A percentile compares a stretch with the other conserved stretches of the same genome.
phyloP scores from a whole-genome alignment of 2,797 vertebrate genomes.

The Podargus strigoides region DNA sequence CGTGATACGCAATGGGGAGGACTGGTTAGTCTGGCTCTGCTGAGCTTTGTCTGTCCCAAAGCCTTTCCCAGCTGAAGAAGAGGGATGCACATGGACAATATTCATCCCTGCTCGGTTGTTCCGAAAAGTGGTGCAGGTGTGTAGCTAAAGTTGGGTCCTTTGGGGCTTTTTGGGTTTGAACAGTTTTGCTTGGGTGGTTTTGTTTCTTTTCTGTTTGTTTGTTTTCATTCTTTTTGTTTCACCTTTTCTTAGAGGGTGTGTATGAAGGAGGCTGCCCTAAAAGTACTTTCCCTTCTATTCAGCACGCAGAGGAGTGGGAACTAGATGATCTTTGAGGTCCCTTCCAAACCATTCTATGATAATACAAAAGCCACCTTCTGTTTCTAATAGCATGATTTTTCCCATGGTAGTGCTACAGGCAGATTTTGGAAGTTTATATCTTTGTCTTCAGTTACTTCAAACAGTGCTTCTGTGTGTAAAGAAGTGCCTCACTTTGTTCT shows the following conservation, averaged over 20 bases:
- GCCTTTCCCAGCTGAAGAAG: not conserved
- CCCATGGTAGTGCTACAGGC: accelerated
- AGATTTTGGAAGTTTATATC: not conserved
- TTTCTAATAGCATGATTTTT: not conserved
- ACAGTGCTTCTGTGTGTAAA: not conserved
- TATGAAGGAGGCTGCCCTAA: not conserved
- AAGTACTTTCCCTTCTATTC: not conserved
- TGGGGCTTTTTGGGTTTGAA: not conserved
- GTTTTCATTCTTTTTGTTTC: not conserved
- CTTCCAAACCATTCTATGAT: too few relatives aligned
- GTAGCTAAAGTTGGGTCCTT: not conserved
- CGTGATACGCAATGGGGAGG: not conserved
- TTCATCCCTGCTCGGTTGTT: not conserved
- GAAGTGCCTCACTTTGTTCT: not conserved
- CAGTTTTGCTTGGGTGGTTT: not conserved
- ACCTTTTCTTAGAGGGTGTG: not conserved
- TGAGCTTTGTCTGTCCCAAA: not conserved
- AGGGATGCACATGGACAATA: not conserved
- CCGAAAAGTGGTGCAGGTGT: not conserved
- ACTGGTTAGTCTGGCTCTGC: constrained; percentile 15
- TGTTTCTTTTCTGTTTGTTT: not conserved
- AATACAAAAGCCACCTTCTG: not conserved
- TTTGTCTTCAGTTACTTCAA: not conserved
- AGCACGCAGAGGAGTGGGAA: too few relatives aligned
- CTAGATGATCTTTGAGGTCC: too few relatives aligned